These are phyloP conservation scores for Bursaphelenchus okinawaensis DNA, from an alignment of 2,888 invertebrate species.

Conservation along the genomic window DNA sequence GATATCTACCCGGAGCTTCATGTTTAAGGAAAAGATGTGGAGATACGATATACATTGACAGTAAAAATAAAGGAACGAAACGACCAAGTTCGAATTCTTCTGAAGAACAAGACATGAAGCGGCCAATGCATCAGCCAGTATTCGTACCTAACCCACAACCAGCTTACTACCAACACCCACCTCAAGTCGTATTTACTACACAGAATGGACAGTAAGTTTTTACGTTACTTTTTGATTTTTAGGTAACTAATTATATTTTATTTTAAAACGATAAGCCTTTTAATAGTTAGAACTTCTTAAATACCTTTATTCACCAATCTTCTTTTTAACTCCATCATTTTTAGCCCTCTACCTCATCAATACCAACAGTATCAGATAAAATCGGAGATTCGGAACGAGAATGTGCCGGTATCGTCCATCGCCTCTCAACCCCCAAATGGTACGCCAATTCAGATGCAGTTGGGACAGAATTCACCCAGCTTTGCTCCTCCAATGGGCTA, in stretches of 20 bases:
- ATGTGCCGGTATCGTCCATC: neutral
- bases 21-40: conserved; percentile 8
- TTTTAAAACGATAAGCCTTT: neutral
- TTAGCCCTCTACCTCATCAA: neutral
- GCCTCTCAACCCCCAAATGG: no score
- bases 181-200: neutral
- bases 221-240: neutral
- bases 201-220: neutral
- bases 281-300: no score
- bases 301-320: no score
- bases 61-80: neutral
- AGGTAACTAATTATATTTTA: neutral
- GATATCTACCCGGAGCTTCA: conserved; percentile 3
- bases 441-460: neutral
- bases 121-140: neutral
- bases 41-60: neutral
- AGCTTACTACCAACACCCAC: neutral
- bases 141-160: neutral
- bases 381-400: neutral
- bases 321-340: no score
- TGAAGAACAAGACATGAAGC: neutral
- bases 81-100: neutral
- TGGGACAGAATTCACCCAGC: neutral
- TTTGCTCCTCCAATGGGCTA: neutral
- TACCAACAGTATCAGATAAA: neutral